Base-by-base conservation (phyloP, 2,113 vertebrate species). In the Paraplagusia blochii region DNA sequence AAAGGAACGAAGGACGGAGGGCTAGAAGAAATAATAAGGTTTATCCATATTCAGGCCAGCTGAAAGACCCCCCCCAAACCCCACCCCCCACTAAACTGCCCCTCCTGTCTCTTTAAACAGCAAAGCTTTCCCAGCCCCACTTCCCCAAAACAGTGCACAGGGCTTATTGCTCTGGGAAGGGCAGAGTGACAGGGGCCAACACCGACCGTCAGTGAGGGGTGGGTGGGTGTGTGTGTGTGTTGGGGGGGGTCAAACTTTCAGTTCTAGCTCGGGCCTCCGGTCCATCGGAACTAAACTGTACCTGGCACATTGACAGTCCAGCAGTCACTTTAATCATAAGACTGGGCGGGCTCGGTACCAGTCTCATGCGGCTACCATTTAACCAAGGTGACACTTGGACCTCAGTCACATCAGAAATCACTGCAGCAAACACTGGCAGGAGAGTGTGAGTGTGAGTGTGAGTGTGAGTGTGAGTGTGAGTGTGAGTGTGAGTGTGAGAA, bases 11-110 rank as follows among this genome's bases (percentile, higher is more conserved):
- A 85, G 88, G 86, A 90, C 88, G 79, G 81, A 86, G 86, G 83
- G 86, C 75, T 76, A 82, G 81, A 84, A 85, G 86, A 89, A 89
- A 90, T 90, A 92, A 91, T 91, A 89, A 88, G 90, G 90, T 92
- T 91, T 92, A 90, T 91, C 88, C 89, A 91, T 91, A 91, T 92
- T 91, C 90, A 90, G 84, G 87, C 77, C 29, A 70, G 71, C 90
- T 90, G 87, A 91, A 92, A 90, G 90, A n/a, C n/a, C n/a, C n/a
- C n/a, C n/a, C n/a, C n/a, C n/a, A n/a, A n/a, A 76, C 80, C 72
- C 84, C 74, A 77, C 66, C 81, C 71, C 81, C 87, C 82, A 85
- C 87, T 81, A 77, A 70, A 85, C 73, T 81, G 66, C 64, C 79
- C 70, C 47, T 77, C 72, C 75, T 68, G 63, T 71, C 74, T 80